Percentiles rank a stretch among this genome's conserved stretches.
phyloP scores from a whole-genome alignment of 2,797 vertebrate species.

The Tokudaia tokunoshimensis region DNA sequence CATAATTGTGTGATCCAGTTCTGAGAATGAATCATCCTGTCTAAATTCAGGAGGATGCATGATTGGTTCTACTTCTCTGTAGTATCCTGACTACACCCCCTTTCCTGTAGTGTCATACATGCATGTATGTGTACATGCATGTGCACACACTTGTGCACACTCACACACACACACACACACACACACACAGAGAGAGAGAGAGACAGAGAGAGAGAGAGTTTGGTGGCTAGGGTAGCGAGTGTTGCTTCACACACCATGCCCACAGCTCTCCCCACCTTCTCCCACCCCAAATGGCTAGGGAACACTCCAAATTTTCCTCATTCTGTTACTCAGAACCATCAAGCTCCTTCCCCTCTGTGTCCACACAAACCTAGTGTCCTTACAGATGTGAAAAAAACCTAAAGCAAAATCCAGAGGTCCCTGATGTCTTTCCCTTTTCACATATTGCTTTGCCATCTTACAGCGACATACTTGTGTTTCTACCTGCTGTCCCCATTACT shows the following conservation, averaged over 20 bases:
- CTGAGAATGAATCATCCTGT: neutral
- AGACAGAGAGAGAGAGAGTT: too few relatives aligned
- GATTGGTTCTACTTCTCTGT: neutral
- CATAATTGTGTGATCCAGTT: neutral
- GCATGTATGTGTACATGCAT: neutral
- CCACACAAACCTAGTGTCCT: neutral
- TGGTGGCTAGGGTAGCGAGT: neutral
- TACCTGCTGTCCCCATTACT: neutral
- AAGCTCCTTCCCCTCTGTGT: neutral
- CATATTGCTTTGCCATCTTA: neutral
- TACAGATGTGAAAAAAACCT: neutral
- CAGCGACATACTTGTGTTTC: neutral
- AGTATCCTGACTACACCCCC: neutral
- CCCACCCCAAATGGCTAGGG: neutral
- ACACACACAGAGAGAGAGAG: too few relatives aligned
- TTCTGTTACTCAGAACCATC: neutral
- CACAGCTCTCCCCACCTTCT: too few relatives aligned
- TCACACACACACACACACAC: too few relatives aligned
- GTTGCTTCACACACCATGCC: rapidly evolving
- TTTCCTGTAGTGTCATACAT: neutral
- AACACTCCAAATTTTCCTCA: neutral
- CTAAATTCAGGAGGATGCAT: too few relatives aligned
- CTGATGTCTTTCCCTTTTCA: neutral
- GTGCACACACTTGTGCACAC: too few relatives aligned
- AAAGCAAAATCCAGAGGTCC: neutral